Base-by-base conservation (phyloP, 2,113 vertebrate species). In the Pedionomus torquatus region DNA sequence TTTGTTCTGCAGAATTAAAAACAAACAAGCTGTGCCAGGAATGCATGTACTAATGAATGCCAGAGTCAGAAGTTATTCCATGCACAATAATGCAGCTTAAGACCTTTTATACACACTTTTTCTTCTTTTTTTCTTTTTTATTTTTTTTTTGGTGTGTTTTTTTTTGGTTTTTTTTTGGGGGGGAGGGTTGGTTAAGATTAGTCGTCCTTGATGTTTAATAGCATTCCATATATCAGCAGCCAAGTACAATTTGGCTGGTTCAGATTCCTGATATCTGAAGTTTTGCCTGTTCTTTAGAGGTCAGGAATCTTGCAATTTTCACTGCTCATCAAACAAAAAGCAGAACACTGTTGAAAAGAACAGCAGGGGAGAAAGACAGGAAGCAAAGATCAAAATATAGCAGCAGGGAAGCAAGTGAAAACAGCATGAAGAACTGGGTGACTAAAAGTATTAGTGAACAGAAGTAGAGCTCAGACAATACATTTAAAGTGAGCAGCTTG, bases 341-440 rank as follows among this genome's bases (percentile, higher is more conserved):
- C 69, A 94, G 84, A 94, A 83, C 41, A 49, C n/a, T 55, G 20
- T 64, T 44, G 66, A 94, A 89, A 87, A 85, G 35, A 87, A 31
- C 61, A 69, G 70, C 70, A 80, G 74, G 81, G 26, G n/a, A 79
- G 43, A 84, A 25, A 87, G 48, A 64, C 33, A 83, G 57, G 74
- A 75, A 87, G 49, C n/a, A 90, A 91, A 87, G 84, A 91, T 90
- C 84, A 97, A 95, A 94, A 92, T 39, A 60, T 51, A 86, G 51
- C 82, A 92, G 83, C 76, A 82, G 48, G 61, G 37, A 84, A 71
- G 60, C 51, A 76, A 85, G 70, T 90, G 66, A 83, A 92, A 96
- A 75, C 44, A 84, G 37, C n/a, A 76, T 2, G 17, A 79, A 80
- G 25, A 91, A 14, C 14, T 48, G 49, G 20, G 52, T 88, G 57